Base-by-base conservation (phyloP, 2,797 vertebrate species). In the Darevskia nairensis region DNA sequence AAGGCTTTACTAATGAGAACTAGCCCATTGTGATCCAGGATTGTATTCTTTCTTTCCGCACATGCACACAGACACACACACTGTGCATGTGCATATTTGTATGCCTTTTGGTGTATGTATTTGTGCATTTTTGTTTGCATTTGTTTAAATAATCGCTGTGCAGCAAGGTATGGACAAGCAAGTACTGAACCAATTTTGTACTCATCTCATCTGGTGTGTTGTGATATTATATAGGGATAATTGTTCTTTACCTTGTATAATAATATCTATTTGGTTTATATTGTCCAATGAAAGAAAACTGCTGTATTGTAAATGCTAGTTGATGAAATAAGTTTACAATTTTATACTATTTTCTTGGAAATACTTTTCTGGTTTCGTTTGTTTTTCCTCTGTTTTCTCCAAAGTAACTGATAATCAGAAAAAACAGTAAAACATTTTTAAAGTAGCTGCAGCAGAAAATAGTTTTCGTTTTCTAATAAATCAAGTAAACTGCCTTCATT, bases 111-210 rank as follows among this genome's bases (percentile, higher is more conserved):
- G 75, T 91, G 66, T 89, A 90, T 84, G 85, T 94, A 87, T 39
- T 64, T 69, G 59, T 59, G 86, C 94, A 90, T 92, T 76, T 59
- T 13, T 82, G 80, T 90, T 81, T 39, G 6, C 8, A 80, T 94
- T 91, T 55, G 64, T 90, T 93, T 86, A 77, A 72, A 2, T 68
- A 89, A 92, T 64, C 44, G 85, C 86, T 86, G 80, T 66, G 89
- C 94, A 77, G 74, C 83, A 84, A 87, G 88, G 84, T 93, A 19
- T 89, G 85, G 80, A 85, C 93, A 94, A 90, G 92, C 75, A 88
- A 94, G 85, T 82, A 2, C 84, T 91, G 59, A 93, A 78, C 91
- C 95, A 88, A 90, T 35, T 68, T n/a, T 92, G 82, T 93, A 84
- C 80, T 84, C 89, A 41, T 93, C 92, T 82, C 55, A 59, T 82